Percentiles rank a stretch among this genome's conserved stretches.
phyloP scores from a whole-genome alignment of 2,113 vertebrate species.

The pig (Sus scrofa) region DNA sequence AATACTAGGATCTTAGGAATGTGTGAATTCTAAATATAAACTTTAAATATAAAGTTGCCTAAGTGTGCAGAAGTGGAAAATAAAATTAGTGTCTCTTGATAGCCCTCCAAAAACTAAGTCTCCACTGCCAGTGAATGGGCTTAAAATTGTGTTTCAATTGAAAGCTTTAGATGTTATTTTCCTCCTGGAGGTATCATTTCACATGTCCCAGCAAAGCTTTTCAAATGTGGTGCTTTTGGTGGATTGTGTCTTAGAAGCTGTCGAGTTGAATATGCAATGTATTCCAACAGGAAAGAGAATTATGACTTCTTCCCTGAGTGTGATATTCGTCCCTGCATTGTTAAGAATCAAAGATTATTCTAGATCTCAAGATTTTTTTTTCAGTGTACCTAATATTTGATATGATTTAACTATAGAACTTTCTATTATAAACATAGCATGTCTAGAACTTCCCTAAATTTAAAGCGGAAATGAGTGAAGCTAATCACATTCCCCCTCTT shows the following conservation, averaged over 20 bases:
- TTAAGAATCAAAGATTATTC: not conserved
- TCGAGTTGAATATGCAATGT: not conserved
- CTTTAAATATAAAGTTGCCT: not conserved
- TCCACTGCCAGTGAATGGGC: not conserved
- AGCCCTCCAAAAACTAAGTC: not conserved
- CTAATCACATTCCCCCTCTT: not conserved
- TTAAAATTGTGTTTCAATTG: not conserved
- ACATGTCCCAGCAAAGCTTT: not conserved
- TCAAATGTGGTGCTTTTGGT: not conserved
- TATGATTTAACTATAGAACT: not conserved
- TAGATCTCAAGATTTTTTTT: not conserved
- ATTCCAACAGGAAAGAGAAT: not conserved
- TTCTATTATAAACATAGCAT: not conserved
- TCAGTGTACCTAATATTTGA: not conserved
- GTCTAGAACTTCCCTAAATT: not conserved
- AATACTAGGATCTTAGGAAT: not conserved
- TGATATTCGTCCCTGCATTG: not conserved
- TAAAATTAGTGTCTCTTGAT: not conserved
- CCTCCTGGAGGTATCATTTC: not conserved
- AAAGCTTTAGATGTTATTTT: slow-evolving; percentile 14
- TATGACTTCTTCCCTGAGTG: not conserved
- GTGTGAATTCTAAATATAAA: not conserved
- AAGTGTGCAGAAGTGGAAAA: not conserved
- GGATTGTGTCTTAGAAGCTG: not conserved
- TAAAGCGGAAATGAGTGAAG: not conserved